Evolutionary conservation across 2,113 vertebrate species (phyloP).

Genomic region (Holacanthus passer): DNA sequence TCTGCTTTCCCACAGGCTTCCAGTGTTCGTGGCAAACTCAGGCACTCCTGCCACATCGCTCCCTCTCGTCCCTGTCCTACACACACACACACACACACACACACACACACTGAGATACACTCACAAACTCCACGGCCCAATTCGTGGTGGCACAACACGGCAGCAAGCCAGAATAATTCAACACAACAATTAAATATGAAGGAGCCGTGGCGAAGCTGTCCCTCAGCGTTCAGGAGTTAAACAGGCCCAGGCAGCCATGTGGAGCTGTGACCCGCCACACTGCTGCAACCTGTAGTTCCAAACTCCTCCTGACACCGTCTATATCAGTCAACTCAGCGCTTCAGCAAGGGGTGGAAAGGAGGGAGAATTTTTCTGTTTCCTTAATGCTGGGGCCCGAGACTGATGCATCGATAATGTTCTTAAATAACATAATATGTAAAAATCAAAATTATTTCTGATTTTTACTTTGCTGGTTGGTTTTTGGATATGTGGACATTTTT

Average conservation of each 20-base stretch:
- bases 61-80: slow-evolving; percentile 35
- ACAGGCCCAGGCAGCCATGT: slow-evolving; percentile 56
- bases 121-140: slow-evolving; percentile 66
- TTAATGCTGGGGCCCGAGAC: background rate
- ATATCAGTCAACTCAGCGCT: slow-evolving; percentile 33
- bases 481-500: no score
- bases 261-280: slow-evolving; percentile 32
- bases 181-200: slow-evolving; percentile 82
- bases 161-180: slow-evolving; percentile 81
- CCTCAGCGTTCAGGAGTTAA: slow-evolving; percentile 58
- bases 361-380: background rate
- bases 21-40: slow-evolving; percentile 74
- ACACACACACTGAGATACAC: slow-evolving; percentile 42
- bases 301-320: slow-evolving; percentile 65
- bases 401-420: background rate
- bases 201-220: slow-evolving; percentile 59
- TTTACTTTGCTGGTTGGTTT: no score
- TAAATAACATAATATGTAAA: background rate
- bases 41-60: slow-evolving; percentile 53
- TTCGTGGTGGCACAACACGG: slow-evolving; percentile 77
- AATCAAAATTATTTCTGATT: background rate
- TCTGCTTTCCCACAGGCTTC: slow-evolving; percentile 72
- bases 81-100: slow-evolving; percentile 39
- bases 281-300: slow-evolving; percentile 67
- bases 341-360: slow-evolving; percentile 12